Percentiles rank a stretch among this genome's conserved stretches.
Conservation (phyloP, 2,797 vertebrate species). For the Limnodromus scolopaceus region DNA sequence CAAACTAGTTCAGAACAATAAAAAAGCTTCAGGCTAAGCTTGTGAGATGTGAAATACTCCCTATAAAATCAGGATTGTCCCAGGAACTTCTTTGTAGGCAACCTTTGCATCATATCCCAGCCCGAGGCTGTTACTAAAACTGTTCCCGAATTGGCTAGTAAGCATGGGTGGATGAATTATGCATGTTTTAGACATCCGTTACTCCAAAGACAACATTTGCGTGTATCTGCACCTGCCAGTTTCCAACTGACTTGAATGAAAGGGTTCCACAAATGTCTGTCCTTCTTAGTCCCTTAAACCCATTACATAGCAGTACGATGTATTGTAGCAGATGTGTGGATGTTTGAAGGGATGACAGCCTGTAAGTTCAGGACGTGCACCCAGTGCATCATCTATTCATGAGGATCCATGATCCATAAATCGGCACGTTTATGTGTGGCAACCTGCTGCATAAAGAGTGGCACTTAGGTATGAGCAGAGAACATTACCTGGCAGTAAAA, state of each 20-base stretch:
- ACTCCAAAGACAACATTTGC: neutral
- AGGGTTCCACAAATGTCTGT: neutral
- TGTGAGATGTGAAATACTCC: neutral
- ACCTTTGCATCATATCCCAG: neutral
- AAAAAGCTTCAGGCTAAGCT: neutral
- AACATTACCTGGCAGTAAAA: neutral
- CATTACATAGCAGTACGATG: fast-evolving
- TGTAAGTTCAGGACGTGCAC: neutral
- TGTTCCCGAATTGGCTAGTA: neutral
- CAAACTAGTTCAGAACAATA: neutral
- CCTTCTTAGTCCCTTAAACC: neutral
- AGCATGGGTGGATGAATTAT: neutral
- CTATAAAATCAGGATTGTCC: neutral
- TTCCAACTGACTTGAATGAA: neutral
- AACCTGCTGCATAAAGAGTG: neutral
- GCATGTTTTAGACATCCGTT: neutral
- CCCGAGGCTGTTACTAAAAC: neutral
- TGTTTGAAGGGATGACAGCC: neutral
- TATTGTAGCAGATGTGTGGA: neutral
- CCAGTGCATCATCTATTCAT: neutral
- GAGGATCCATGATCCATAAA: neutral
- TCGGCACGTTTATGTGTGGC: neutral
- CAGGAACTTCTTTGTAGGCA: neutral
- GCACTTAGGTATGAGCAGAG: neutral
- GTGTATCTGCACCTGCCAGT: neutral